Conservation (phyloP, 1,140 invertebrate species). For the Sweltsa coloradensis region DNA sequence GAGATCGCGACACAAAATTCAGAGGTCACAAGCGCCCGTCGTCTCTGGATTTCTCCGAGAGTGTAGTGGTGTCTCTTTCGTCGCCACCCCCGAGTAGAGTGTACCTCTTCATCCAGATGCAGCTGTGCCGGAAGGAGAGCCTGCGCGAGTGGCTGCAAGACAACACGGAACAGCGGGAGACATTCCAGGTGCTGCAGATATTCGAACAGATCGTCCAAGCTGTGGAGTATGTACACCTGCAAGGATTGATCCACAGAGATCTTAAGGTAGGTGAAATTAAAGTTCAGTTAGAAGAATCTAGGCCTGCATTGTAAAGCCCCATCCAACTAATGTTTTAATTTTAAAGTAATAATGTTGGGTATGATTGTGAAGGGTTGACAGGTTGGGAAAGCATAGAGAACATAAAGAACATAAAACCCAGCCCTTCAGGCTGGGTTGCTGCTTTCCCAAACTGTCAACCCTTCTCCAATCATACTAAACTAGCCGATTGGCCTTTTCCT, state of each 20-base stretch:
- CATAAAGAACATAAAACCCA: no score
- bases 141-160: constrained; percentile 78
- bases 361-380: no score
- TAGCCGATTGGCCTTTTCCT: no score
- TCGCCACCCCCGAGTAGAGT: constrained; percentile 32
- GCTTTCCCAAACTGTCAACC: no score
- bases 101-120: constrained; percentile 96
- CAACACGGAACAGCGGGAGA: constrained; percentile 32
- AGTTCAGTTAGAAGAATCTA: no score
- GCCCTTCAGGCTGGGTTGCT: no score
- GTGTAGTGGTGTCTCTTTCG: background rate
- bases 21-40: constrained; percentile 2
- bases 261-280: constrained; percentile 75
- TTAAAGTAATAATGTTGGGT: no score
- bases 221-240: constrained; percentile 87
- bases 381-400: no score
- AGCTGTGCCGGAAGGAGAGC: constrained; percentile 80
- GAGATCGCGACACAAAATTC: no score
- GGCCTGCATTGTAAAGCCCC: no score
- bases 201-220: constrained; percentile 90
- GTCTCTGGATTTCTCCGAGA: constrained; percentile 4
- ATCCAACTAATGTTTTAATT: no score
- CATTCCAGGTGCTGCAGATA: constrained; percentile 48
- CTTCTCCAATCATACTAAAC: no score
- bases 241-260: constrained; percentile 87